These are phyloP conservation scores for Ormyrus pomaceus DNA, from an alignment of 2,888 invertebrate genomes.

Conservation along the genomic window DNA sequence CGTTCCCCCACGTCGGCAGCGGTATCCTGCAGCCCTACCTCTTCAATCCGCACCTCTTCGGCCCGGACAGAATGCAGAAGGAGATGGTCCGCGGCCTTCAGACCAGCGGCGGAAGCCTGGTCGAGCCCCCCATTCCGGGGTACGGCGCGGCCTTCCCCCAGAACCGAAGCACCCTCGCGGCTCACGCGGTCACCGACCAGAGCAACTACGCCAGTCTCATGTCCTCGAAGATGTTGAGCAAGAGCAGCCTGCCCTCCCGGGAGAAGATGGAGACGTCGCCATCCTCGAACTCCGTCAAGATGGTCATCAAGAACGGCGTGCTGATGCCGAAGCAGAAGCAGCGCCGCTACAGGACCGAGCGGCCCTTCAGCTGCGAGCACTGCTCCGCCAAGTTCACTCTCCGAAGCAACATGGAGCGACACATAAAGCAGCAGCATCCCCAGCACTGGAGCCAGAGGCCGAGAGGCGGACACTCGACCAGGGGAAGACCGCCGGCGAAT, in stretches of 20 bases:
- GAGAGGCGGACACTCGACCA: slow-evolving; percentile 78
- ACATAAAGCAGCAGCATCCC: slow-evolving; percentile 95
- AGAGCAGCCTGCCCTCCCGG: slow-evolving; percentile 15
- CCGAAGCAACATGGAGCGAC: slow-evolving; percentile 96
- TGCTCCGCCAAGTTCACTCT: slow-evolving; percentile 94
- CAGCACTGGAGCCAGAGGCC: slow-evolving; percentile 91
- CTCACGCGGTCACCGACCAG: slow-evolving; percentile 50
- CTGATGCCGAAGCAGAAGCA: slow-evolving; percentile 95
- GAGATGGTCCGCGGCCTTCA: slow-evolving; percentile 82
- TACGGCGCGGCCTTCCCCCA: slow-evolving; percentile 9
- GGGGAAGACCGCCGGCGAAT: slow-evolving; percentile 76
- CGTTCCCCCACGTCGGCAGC: slow-evolving; percentile 70
- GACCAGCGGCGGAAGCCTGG: slow-evolving; percentile 83
- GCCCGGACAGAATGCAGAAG: slow-evolving; percentile 82
- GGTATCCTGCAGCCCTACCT: slow-evolving; percentile 79
- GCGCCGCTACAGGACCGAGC: slow-evolving; percentile 90
- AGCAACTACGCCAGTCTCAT: slow-evolving; percentile 62
- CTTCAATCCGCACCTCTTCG: slow-evolving; percentile 81
- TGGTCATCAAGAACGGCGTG: slow-evolving; percentile 94
- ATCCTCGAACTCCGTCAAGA: slow-evolving; percentile 83
- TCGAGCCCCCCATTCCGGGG: slow-evolving; percentile 71
- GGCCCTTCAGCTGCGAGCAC: slow-evolving; percentile 93
- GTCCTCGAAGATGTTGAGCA: slow-evolving; percentile 42
- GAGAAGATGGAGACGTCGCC: slow-evolving; percentile 68
- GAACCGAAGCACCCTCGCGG: slow-evolving; percentile 10